Evolutionary conservation across 1,140 invertebrate species (phyloP), one percentile per base, ranked within the genome.

Genomic region (Brachionus paranguensis): DNA sequence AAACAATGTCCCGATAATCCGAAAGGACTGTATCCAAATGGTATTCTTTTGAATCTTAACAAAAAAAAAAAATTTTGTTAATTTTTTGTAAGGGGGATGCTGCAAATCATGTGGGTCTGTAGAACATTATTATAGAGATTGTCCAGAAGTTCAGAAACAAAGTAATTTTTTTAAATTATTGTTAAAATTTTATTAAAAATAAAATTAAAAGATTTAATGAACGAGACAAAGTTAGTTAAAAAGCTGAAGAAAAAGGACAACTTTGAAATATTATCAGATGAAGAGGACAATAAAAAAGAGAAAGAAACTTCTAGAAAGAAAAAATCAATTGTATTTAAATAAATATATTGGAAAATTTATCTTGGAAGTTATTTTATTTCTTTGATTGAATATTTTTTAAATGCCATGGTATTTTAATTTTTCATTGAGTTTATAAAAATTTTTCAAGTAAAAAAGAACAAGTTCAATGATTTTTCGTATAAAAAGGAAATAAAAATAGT

Each of bases 81-180:
- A 29, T 43, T 72, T 17, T 72, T 37, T n/a, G 12, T 64, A 83
- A 86, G 85, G 89, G 60, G 95, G 95, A 14, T 89, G 90, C 65
- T 96, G 95, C 88, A 93, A 93, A 86, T 88, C 93, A 5, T 96
- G 95, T 90, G 94, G 94, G 43, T 94, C 94, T 88, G 93, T 95
- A 1, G 94, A 93, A 43, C 95, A 96, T 91, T 90, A 95, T 55
- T 93, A 92, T 85, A 94, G 93, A 88, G 94, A 95, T 88, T 96
- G 94, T 90, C 94, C 94, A 3, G 78, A 81, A 81, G 33, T 68
- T 64, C 78, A 81, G 17, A 60, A 68, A 81, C 53, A 81, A 81
- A 81, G 78, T 81, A 81, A 8, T 12, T 81, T 43, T 55, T 79
- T 79, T 17, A 78, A n/a, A 5, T 37, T 6, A 0, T 37, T 37